Percentiles rank a stretch among this genome's conserved stretches.
phyloP scores from a whole-genome alignment of 2,113 vertebrate genomes.

The Copsychus sechellarum region DNA sequence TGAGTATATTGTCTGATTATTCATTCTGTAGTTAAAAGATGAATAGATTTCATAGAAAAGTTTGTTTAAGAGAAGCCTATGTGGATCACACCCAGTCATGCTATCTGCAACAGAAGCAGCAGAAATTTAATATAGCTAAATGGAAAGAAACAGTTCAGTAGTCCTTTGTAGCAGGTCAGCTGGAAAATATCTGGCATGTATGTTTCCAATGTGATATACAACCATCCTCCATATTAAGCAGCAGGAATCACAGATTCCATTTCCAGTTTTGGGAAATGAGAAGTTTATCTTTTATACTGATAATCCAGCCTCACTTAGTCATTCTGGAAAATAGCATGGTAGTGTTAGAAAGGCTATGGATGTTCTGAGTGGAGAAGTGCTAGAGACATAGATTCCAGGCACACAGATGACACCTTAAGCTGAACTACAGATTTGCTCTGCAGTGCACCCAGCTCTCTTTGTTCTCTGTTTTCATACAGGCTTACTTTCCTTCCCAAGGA shows the following conservation, averaged over 20 bases:
- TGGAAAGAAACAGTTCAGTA: background rate
- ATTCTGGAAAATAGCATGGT: background rate
- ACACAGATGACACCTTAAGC: background rate
- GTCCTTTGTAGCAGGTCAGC: background rate
- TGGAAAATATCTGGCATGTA: background rate
- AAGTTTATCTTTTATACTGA: background rate
- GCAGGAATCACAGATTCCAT: background rate
- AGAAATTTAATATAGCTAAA: background rate
- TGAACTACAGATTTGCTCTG: background rate
- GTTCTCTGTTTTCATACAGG: background rate
- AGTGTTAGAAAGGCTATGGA: background rate
- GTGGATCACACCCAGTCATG: background rate
- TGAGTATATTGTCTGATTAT: background rate
- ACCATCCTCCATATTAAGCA: background rate
- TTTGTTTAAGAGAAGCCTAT: background rate
- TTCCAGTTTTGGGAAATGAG: background rate
- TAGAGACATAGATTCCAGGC: background rate
- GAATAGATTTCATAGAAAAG: background rate
- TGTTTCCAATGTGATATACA: background rate
- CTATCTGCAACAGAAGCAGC: background rate
- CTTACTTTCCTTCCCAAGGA: background rate
- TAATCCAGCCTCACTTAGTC: background rate
- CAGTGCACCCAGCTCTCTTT: background rate
- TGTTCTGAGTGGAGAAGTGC: background rate
- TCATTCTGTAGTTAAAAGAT: background rate